Conservation (phyloP, 2,888 invertebrate genomes). For the Mesorhabditis spiculigera region DNA sequence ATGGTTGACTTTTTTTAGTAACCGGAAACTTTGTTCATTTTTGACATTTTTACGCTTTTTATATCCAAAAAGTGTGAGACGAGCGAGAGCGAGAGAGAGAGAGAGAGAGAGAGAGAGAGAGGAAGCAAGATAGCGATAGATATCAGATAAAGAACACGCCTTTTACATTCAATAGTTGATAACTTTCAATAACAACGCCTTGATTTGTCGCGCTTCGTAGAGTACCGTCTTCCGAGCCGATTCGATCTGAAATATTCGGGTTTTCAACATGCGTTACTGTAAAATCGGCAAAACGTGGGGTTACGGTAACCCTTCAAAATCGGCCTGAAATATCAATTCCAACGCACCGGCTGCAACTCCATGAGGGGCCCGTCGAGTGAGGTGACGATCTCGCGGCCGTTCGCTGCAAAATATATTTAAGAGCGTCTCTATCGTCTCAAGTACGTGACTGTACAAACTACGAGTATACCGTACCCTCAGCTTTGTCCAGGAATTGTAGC, state of each 20-base stretch:
- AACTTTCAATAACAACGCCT: constrained; percentile 72
- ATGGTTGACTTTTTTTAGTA: too few species aligned
- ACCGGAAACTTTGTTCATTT: too few species aligned
- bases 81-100: too few species aligned
- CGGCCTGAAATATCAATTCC: too few species aligned
- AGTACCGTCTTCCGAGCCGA: constrained; percentile 83
- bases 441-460: too few species aligned
- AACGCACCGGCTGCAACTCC: constrained; percentile 64
- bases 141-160: neutral
- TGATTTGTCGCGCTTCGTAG: constrained; percentile 80
- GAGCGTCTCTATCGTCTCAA: neutral
- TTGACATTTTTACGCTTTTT: too few species aligned
- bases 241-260: constrained; percentile 57
- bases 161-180: constrained; percentile 39
- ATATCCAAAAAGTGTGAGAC: too few species aligned
- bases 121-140: too few species aligned
- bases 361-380: constrained; percentile 78
- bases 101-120: too few species aligned
- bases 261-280: neutral
- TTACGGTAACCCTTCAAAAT: too few species aligned
- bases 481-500: constrained; percentile 81
- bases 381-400: constrained; percentile 80
- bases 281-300: too few species aligned
- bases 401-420: constrained; percentile 65
- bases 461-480: constrained; percentile 67